Conservation (phyloP, 2,113 vertebrate species). For the Limanda limanda region DNA sequence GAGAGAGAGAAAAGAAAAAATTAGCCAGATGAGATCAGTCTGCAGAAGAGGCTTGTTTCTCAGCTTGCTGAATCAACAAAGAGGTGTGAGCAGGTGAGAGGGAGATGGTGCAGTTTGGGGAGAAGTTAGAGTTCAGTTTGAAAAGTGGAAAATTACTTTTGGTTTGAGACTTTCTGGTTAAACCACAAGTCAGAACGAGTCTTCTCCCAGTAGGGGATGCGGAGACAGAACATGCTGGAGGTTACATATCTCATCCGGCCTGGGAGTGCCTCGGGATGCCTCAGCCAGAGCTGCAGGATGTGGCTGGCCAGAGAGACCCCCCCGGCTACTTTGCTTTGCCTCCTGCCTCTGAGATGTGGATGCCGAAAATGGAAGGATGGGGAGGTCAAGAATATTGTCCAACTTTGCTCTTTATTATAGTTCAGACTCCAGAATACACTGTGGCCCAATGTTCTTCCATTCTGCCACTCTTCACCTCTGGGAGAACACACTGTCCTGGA, state of each 20-base stretch:
- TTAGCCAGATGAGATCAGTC: background rate
- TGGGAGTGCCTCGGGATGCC: slow-evolving; percentile 7
- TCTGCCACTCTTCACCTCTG: slow-evolving; percentile 29
- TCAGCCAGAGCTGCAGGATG: slow-evolving; percentile 26
- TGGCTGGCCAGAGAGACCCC: slow-evolving; percentile 21
- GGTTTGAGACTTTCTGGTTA: background rate
- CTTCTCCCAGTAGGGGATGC: background rate
- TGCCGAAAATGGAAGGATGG: slow-evolving; percentile 19
- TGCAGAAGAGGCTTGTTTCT: background rate
- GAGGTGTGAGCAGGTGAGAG: background rate
- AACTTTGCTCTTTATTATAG: slow-evolving; percentile 18
- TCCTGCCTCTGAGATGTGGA: slow-evolving; percentile 39
- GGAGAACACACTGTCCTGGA: slow-evolving; percentile 24
- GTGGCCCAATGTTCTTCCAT: slow-evolving; percentile 27
- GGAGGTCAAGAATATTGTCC: slow-evolving; percentile 2
- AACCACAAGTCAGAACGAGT: background rate
- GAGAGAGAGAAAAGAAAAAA: background rate
- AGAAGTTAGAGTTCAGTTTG: background rate
- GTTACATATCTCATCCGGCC: slow-evolving; percentile 55
- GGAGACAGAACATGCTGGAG: slow-evolving; percentile 32
- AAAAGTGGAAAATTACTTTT: background rate
- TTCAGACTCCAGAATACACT: slow-evolving; percentile 17
- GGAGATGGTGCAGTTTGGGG: background rate
- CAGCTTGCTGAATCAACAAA: background rate
- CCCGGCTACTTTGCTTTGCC: slow-evolving; percentile 26